A percentile compares a stretch with the other conserved stretches of the same genome.
Evolutionary conservation across 2,113 vertebrate species (phyloP).

Genomic region (Hirundichthys speculiger): DNA sequence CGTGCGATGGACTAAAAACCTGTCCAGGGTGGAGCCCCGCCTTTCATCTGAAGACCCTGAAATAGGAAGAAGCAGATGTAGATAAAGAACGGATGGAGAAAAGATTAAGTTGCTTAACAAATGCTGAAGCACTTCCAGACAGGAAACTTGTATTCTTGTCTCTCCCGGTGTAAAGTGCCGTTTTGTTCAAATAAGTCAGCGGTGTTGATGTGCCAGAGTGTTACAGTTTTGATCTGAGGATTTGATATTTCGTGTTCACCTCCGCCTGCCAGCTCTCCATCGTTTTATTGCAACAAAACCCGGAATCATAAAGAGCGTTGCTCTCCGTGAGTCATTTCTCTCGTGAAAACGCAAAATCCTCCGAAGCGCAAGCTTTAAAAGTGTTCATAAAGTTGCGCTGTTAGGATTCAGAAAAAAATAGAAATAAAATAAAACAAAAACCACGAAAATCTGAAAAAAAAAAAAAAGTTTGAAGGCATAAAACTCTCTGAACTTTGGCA

Average conservation of each 20-base stretch:
- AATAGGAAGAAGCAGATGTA: too few species aligned
- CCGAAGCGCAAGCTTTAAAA: conserved; percentile 36
- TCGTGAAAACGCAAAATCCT: conserved; percentile 12
- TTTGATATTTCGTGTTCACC: conserved; percentile 3
- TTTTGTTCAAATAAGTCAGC: too few species aligned
- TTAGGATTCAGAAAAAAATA: conserved; percentile 23
- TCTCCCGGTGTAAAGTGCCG: too few species aligned
- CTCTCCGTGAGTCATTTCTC: conserved; percentile 47
- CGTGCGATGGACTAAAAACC: too few species aligned
- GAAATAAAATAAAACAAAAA: too few species aligned
- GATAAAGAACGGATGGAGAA: too few species aligned
- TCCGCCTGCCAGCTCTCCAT: conserved; percentile 4
- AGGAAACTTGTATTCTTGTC: too few species aligned
- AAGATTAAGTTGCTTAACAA: too few species aligned
- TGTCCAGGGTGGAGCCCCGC: too few species aligned
- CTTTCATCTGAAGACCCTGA: too few species aligned
- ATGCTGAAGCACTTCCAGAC: too few species aligned
- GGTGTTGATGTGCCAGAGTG: not conserved
- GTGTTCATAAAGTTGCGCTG: conserved; percentile 31
- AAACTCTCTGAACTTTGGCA: conserved; percentile 26
- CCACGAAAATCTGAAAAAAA: not conserved
- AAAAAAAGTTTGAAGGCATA: too few species aligned
- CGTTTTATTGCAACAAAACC: conserved; percentile 31
- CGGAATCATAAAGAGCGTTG: conserved; percentile 48
- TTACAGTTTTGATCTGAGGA: not conserved